Conservation (phyloP, 2,888 invertebrate genomes). For the Lissonota sp. region DNA sequence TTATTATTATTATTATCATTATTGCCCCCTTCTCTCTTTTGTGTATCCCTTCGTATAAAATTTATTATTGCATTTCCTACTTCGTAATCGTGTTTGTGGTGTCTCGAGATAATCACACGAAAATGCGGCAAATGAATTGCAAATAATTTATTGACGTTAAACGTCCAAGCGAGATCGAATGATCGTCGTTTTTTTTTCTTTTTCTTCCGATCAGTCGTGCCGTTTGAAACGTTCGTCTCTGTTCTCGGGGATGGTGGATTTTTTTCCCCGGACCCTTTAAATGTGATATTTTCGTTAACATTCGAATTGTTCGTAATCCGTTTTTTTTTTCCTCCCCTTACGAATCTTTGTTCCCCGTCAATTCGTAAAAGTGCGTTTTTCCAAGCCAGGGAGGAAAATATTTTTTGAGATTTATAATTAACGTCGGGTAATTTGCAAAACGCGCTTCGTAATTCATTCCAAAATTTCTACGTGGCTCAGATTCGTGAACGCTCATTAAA, state of each 20-base stretch:
- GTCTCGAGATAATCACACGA: constrained; percentile 68
- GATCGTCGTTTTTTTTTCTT: background rate
- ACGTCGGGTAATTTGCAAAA: background rate
- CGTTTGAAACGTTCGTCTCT: constrained; percentile 61
- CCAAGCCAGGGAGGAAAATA: background rate
- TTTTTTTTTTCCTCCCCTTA: constrained; percentile 23
- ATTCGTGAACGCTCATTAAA: constrained; percentile 55
- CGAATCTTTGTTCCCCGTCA: constrained; percentile 54
- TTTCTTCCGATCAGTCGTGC: constrained; percentile 33
- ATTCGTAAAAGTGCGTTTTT: constrained; percentile 20
- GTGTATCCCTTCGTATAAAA: constrained; percentile 60
- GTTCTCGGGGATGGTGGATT: constrained; percentile 39
- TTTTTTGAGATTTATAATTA: background rate
- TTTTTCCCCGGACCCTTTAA: constrained; percentile 16
- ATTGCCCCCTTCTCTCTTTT: constrained; percentile 53
- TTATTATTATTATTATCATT: constrained; percentile 16
- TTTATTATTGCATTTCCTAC: constrained; percentile 68
- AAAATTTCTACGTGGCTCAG: constrained; percentile 51
- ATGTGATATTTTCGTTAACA: constrained; percentile 65
- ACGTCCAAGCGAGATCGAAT: constrained; percentile 61
- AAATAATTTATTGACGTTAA: constrained; percentile 74
- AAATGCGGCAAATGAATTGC: constrained; percentile 27
- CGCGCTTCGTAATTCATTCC: constrained; percentile 50
- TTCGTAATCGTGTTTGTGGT: constrained; percentile 71
- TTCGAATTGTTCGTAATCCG: constrained; percentile 57